Base-by-base conservation (phyloP, 2,113 vertebrate species). In the Jaculus jaculus region DNA sequence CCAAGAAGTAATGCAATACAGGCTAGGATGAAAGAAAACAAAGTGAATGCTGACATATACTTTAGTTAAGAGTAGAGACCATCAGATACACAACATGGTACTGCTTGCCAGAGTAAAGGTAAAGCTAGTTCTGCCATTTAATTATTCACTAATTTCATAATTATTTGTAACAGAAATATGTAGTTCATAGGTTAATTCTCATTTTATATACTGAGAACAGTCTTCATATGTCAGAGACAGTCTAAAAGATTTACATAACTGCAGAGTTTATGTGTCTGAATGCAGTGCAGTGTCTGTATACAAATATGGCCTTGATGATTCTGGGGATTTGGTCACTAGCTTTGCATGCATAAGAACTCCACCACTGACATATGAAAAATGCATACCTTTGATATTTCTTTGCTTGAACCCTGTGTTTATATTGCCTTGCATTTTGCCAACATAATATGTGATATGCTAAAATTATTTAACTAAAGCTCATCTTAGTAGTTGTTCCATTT, bases 381-480 rank as follows among this genome's bases (percentile, higher is more conserved):
- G 39, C 4, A 69, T 47, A n/a, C 66, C 37, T 34, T 34, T 93
- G 69, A 39, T 15, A 84, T 15, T 12, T 24, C 42, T 84, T 66
- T 71, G 80, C 37, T 88, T 95, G 69, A 88, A 69, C 8, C 34
- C 24, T 4, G 2, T 74, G 26, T 86, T 93, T 28, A 58, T 32
- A 79, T 2, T 13, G 89, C 37, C 66, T 82, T 85, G 30, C 86
- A 69, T 89, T 82, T 94, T 92, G n/a, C 30, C 69, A 92, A 69
- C 16, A 65, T 65, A 47, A 77, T n/a, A 85, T 83, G 60, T 86
- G 65, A 74, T 60, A 84, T 79, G 32, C 47, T 80, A 83, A 7
- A 84, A 21, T 85, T 91, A 88, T 87, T 93, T 94, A 92, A 77
- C 42, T 72, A 80, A 93, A 95, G 42, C 11, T 90, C 68, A 87